Conservation (phyloP, 1,140 invertebrate genomes). For the Aphelinus atriplicis region DNA sequence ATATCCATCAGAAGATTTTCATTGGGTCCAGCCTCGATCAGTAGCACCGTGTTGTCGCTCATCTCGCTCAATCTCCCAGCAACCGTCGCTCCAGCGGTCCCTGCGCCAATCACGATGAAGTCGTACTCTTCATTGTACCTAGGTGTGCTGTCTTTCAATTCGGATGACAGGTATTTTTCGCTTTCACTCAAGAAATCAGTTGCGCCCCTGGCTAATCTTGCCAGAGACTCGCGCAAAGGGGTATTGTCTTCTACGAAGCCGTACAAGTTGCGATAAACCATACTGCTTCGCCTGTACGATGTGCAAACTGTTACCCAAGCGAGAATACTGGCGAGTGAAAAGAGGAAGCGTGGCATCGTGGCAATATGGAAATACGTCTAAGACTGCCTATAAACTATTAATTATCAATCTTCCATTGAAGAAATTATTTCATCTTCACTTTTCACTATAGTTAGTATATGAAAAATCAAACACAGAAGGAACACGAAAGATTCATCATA, state of each 20-base stretch:
- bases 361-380: no score
- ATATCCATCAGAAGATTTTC: conserved; percentile 81
- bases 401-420: no score
- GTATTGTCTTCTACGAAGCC: conserved; percentile 10
- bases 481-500: no score
- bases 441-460: no score
- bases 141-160: conserved; percentile 59
- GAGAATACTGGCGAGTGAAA: not conserved
- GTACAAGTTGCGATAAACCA: conserved; percentile 18
- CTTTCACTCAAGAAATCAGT: conserved; percentile 49
- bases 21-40: conserved; percentile 79
- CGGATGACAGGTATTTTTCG: conserved; percentile 39
- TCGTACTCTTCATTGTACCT: conserved; percentile 60
- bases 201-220: conserved; percentile 43
- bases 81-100: conserved; percentile 73
- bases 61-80: conserved; percentile 66
- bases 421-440: no score
- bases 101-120: conserved; percentile 69
- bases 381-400: no score
- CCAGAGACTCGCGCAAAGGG: not conserved
- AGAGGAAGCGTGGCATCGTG: not conserved
- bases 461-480: no score
- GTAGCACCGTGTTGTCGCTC: conserved; percentile 60
- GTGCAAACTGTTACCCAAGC: no score
- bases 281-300: not conserved